A percentile compares a stretch with the other conserved stretches of the same genome.
Evolutionary conservation across 2,888 invertebrate genomes (phyloP).

Genomic region (Acronicta psi): DNA sequence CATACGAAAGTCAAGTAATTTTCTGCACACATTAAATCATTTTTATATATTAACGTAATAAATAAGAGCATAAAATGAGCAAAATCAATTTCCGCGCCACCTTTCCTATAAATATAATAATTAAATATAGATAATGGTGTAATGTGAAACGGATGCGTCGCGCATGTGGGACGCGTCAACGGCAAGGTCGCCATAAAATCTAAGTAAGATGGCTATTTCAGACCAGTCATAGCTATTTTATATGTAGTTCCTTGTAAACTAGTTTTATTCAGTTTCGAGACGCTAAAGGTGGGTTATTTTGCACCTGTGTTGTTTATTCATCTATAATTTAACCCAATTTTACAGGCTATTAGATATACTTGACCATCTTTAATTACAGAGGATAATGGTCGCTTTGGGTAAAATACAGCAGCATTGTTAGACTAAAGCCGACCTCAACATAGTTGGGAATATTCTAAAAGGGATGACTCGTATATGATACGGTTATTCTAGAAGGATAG

Average conservation of each 20-base stretch:
- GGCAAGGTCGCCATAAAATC: constrained; percentile 49
- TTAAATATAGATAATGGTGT: constrained; percentile 19
- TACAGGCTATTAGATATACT: too few species aligned
- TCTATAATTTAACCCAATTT: too few species aligned
- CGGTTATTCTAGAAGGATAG: too few species aligned
- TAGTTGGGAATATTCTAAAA: too few species aligned
- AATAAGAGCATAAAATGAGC: constrained; percentile 21
- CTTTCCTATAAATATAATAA: constrained; percentile 34
- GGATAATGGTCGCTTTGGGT: too few species aligned
- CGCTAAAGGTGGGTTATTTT: too few species aligned
- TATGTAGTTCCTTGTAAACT: constrained; percentile 11
- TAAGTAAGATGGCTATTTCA: constrained; percentile 24
- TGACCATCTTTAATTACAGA: too few species aligned
- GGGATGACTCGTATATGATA: too few species aligned
- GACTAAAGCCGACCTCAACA: too few species aligned
- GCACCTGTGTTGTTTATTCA: too few species aligned
- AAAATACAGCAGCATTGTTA: too few species aligned
- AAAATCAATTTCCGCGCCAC: constrained; percentile 38
- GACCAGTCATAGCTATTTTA: constrained; percentile 2
- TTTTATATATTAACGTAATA: constrained; percentile 16
- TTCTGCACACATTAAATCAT: constrained; percentile 4
- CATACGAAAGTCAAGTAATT: constrained; percentile 6
- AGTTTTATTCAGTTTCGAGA: not conserved
- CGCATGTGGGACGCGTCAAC: constrained; percentile 22
- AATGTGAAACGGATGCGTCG: constrained; percentile 40